Evolutionary conservation across 2,888 invertebrate species (phyloP).

Genomic region (Watsonalla cultraria): DNA sequence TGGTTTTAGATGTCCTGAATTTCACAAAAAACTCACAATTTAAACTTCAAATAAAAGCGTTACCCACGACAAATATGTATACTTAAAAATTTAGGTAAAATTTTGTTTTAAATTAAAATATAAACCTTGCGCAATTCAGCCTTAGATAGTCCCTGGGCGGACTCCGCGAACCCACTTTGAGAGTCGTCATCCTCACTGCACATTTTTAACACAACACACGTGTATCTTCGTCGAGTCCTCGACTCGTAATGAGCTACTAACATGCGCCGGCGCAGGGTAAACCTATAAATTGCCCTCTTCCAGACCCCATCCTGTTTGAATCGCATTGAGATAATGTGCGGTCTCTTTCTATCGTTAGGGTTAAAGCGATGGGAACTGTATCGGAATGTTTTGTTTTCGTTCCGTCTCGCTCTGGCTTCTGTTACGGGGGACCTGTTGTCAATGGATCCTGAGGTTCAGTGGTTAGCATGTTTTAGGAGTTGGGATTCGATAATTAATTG

Average conservation of each 20-base stretch:
- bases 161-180: constrained; percentile 68
- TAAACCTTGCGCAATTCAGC: constrained; percentile 83
- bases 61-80: too few species aligned
- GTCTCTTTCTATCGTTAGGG: constrained; percentile 37
- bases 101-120: constrained; percentile 7
- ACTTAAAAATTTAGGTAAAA: neutral
- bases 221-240: constrained; percentile 30
- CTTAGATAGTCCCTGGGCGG: constrained; percentile 81
- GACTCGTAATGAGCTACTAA: constrained; percentile 39
- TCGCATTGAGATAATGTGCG: constrained; percentile 26
- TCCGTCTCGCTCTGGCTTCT: constrained; percentile 50
- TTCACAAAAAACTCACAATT: too few species aligned
- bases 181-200: constrained; percentile 81
- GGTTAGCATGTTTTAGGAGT: constrained; percentile 24
- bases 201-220: constrained; percentile 56
- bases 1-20: too few species aligned
- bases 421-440: constrained; percentile 53
- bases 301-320: constrained; percentile 52
- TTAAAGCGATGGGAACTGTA: constrained; percentile 64
- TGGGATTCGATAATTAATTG: constrained; percentile 43
- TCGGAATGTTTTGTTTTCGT: constrained; percentile 77
- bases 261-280: constrained; percentile 44
- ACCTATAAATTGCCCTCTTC: constrained; percentile 56
- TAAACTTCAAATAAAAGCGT: too few species aligned
- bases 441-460: constrained; percentile 43